Base-by-base conservation (phyloP, 2,888 invertebrate genomes). In the Amphipoea oculea region DNA sequence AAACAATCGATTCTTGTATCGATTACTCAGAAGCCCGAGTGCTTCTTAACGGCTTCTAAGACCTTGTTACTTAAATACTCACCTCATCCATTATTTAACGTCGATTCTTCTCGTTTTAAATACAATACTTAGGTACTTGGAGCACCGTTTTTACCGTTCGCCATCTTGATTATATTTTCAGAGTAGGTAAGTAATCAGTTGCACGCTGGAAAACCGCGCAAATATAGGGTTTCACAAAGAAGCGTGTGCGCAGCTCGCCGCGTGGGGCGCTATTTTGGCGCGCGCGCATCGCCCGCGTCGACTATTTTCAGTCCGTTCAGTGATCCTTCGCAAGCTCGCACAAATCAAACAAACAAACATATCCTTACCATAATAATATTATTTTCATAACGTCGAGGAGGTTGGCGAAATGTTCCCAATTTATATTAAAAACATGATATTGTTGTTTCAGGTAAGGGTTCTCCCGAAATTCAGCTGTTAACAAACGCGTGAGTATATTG, bases 201-300 rank as follows among this genome's bases (percentile, higher is more conserved):
- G 73, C 11, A 75, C n/a, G 54, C 78, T 86, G 83, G 69, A 76
- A 75, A 69, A 73, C 70, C 54, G 76, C 72, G 79, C 76, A 79
- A 83, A 79, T 84, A 78, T 81, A 74, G 45, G 65, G 79, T 84
- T 77, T 75, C 73, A 86, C 78, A 87, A 88, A 88, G 70, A 69
- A 85, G 81, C 90, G 89, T 80, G n/a, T 65, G 84, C 93, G 90
- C 84, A 87, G 14, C 12, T 57, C 77, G 91, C 91, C 91, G 93
- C 93, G 93, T 93, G 93, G 94, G 93, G 78, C 90, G 92, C 92
- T 96, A 96, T 95, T 95, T 95, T 92, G 60, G 82, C 88, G 93
- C 92, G 89, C 65, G 70, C 80, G 76, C 84, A 77, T 82, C 91
- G 89, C 92, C 89, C 90, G 90, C 93, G 86, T 89, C 87, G 92